Evolutionary conservation across 2,113 vertebrate species (phyloP), one percentile per base, ranked within the genome.

Genomic region (Pseudolaguvia tuberculata): DNA sequence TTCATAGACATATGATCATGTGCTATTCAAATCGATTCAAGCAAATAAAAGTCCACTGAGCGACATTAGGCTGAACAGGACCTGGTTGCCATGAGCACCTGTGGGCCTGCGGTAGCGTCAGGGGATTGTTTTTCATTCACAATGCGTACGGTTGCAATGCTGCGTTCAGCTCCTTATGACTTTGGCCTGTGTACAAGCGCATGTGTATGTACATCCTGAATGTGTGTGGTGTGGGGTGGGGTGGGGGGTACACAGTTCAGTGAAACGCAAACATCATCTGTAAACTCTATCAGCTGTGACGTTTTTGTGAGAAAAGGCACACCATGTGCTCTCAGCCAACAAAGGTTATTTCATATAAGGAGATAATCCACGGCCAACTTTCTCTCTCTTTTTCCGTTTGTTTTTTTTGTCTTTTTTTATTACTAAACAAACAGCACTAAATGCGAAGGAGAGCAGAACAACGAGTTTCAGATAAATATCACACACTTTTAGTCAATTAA

Each of bases 51-150:
- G 4, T 48, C 29, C 50, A 66, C 47, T 55, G 10, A 76, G 6
- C 35, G 21, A 8, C 51, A 57, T 48, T 63, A 74, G 45, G 50
- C 58, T 67, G 42, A 70, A 75, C 69, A 52, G n/a, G 72, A 79
- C 81, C 55, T 42, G 23, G 80, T 81, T 79, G 71, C 80, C 51
- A 29, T 74, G 79, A 61, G 56, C 56, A 65, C 70, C 76, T 53
- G 48, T 45, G 85, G 87, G 81, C 52, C 83, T 78, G 78, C 81
- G 79, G 73, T n/a, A 5, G 70, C 51, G 77, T 20, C 58, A 68
- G 71, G 67, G 84, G 81, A 82, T 86, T 85, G 81, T 83, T 87
- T 88, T 86, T 83, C 78, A 48, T 56, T 25, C 21, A 68, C 27
- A 62, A 78, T 50, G 23, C 53, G 77, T 52, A 78, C 77, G 80